These are phyloP conservation scores for Boloria euphrosyne DNA, from an alignment of 2,888 invertebrate genomes.

Conservation along the genomic window DNA sequence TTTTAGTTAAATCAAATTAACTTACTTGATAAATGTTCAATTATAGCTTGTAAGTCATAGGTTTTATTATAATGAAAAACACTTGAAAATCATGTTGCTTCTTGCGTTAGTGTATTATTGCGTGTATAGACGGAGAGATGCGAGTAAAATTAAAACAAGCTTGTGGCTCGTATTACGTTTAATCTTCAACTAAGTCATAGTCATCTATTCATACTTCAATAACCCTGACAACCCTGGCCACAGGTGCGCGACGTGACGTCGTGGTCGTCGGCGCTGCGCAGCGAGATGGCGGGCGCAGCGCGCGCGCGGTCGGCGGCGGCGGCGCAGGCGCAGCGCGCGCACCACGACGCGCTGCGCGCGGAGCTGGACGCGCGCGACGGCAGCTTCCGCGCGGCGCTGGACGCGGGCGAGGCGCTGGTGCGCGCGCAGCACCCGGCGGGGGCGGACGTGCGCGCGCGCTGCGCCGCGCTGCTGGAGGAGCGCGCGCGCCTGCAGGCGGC, in stretches of 20 bases:
- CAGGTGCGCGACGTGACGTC: slow-evolving; percentile 92
- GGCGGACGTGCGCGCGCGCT: slow-evolving; percentile 87
- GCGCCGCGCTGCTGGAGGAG: slow-evolving; percentile 89
- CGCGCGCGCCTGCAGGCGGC: slow-evolving; percentile 89
- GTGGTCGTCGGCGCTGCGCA: slow-evolving; percentile 92
- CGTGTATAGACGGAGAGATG: too few relatives aligned
- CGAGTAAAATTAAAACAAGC: too few relatives aligned
- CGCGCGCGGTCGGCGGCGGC: slow-evolving; percentile 91
- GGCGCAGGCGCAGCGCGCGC: slow-evolving; percentile 90
- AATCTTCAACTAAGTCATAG: too few relatives aligned
- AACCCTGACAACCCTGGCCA: too few relatives aligned
- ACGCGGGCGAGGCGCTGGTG: slow-evolving; percentile 91
- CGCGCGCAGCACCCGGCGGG: neutral
- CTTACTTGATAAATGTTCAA: too few relatives aligned
- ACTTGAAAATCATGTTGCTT: too few relatives aligned
- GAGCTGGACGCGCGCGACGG: slow-evolving; percentile 92
- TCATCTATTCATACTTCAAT: too few relatives aligned
- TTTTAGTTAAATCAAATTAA: neutral
- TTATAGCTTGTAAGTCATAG: too few relatives aligned
- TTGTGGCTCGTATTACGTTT: too few relatives aligned
- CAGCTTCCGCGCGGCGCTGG: slow-evolving; percentile 85
- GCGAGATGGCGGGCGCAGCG: slow-evolving; percentile 88
- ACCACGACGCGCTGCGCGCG: slow-evolving; percentile 76
- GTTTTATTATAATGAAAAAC: too few relatives aligned
- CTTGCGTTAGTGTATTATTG: too few relatives aligned